phyloP scores from a whole-genome alignment of 2,797 vertebrate genomes.

The Enteromius viviparus region DNA sequence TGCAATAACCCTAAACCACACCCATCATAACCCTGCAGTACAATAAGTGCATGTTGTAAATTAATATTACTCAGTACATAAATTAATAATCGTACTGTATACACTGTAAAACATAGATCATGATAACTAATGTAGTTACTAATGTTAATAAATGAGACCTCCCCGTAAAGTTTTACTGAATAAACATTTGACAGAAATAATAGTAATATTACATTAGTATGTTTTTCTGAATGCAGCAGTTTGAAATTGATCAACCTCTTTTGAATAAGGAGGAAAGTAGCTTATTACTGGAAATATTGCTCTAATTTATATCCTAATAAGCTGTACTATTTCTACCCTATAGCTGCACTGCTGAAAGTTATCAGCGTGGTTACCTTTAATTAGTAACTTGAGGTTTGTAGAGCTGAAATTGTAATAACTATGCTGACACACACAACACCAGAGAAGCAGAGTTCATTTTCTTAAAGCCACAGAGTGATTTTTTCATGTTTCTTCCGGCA shows the following conservation, averaged over 20 bases:
- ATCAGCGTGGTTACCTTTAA: not conserved
- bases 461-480: conserved; percentile 3
- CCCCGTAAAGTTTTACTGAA: not conserved
- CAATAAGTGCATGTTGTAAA: not conserved
- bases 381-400: not conserved
- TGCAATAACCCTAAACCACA: too few relatives aligned
- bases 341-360: not conserved
- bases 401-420: conserved; percentile 6
- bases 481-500: not conserved
- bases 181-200: not conserved
- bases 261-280: not conserved
- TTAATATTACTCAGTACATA: not conserved
- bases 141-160: not conserved
- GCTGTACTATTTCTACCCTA: not conserved
- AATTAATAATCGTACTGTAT: not conserved
- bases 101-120: not conserved
- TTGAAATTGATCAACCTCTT: not conserved
- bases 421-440: not conserved
- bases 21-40: not conserved
- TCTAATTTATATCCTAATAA: not conserved
- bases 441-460: not conserved
- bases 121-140: not conserved
- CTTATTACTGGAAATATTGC: not conserved
- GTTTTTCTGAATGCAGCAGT: not conserved
- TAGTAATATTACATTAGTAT: not conserved